Evolutionary conservation across 1,140 invertebrate species (phyloP).

Genomic region (Pseudomyrmex flavicornis): DNA sequence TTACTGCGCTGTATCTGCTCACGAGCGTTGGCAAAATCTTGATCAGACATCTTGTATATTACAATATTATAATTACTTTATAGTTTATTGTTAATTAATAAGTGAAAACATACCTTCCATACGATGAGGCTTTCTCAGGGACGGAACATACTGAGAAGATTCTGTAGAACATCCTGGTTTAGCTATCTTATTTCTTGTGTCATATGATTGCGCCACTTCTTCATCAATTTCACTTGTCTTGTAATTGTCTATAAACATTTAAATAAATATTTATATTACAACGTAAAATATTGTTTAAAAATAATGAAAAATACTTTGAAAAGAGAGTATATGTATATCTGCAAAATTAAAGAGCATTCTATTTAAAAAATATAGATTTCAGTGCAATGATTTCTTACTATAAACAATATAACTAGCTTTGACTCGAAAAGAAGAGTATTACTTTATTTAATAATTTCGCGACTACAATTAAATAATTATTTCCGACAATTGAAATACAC

Average conservation of each 20-base stretch:
- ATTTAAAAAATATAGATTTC: background rate
- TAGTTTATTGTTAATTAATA: background rate
- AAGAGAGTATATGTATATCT: background rate
- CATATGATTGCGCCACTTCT: background rate
- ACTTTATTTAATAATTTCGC: background rate
- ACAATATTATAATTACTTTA: background rate
- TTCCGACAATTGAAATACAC: background rate
- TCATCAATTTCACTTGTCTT: background rate
- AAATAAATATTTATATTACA: background rate
- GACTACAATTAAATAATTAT: background rate
- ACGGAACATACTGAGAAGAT: background rate
- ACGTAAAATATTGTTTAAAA: background rate
- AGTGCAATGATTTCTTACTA: too few species aligned
- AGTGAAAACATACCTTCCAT: too few species aligned
- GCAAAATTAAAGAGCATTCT: background rate
- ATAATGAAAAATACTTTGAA: background rate
- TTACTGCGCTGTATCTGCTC: too few species aligned
- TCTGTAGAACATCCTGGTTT: background rate
- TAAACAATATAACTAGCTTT: too few species aligned
- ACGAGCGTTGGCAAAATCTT: too few species aligned
- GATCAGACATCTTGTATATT: background rate
- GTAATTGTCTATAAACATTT: background rate
- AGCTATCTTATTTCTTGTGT: background rate
- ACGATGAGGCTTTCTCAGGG: background rate
- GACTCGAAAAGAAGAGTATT: too few species aligned